These are phyloP conservation scores for Petrosia ficiformis DNA, from an alignment of 37 sponge, comb jelly and placozoan genomes.

Conservation along the genomic window DNA sequence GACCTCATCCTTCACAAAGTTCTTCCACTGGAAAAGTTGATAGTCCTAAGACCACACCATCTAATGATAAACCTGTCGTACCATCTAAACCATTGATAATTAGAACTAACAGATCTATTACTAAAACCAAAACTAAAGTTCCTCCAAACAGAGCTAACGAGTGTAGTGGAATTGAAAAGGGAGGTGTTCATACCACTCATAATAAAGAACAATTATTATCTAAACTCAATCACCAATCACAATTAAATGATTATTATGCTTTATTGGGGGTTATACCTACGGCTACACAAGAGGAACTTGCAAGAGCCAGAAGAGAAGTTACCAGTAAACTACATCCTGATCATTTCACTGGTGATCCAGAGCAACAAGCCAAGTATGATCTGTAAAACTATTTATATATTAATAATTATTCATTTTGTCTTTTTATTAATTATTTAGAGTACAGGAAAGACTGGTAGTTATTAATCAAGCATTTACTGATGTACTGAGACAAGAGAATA, in stretches of 20 bases:
- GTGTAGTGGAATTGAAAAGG: too few relatives aligned
- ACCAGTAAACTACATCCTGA: constrained; percentile 82
- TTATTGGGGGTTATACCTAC: constrained; percentile 58
- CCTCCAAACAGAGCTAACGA: background rate
- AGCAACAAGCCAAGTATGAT: constrained; percentile 33
- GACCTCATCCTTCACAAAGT: background rate
- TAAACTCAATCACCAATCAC: background rate
- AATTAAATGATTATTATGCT: constrained; percentile 68
- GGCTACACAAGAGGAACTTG: constrained; percentile 57
- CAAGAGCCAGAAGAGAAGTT: constrained; percentile 61
- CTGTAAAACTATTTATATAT: background rate
- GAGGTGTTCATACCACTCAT: too few relatives aligned
- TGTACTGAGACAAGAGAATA: constrained; percentile 58
- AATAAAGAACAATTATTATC: background rate
- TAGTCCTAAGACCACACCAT: background rate
- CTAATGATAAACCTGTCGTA: background rate
- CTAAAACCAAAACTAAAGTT: background rate
- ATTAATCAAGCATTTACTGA: constrained; percentile 83
- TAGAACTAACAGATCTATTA: background rate
- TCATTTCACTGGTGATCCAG: constrained; percentile 57
- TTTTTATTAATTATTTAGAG: constrained; percentile 26
- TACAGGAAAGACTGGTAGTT: constrained; percentile 47
- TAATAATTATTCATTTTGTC: background rate
- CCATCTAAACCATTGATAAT: background rate
- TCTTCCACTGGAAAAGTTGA: background rate